A percentile compares a stretch with the other conserved stretches of the same genome.
These are phyloP conservation scores for Pantala flavescens DNA, from an alignment of 1,140 invertebrate species.

Conservation along the genomic window DNA sequence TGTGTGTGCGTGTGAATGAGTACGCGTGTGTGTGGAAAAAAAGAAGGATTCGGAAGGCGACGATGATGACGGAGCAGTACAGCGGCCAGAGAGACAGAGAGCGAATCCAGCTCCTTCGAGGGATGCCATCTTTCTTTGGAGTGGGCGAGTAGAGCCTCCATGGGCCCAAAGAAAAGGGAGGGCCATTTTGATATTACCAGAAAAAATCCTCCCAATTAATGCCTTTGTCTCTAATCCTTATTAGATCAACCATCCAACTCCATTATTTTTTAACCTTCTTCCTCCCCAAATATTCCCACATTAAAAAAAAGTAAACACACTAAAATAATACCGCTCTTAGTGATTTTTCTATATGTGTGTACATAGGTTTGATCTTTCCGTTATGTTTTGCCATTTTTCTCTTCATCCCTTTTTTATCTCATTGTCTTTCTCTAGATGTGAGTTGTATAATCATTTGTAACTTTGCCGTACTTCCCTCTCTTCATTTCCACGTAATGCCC, in stretches of 20 bases:
- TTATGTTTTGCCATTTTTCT: background rate
- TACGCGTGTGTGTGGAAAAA: background rate
- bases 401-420: background rate
- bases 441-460: too few species aligned
- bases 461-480: too few species aligned
- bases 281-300: background rate
- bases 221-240: too few species aligned
- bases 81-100: background rate
- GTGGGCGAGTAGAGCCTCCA: background rate
- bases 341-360: background rate
- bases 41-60: background rate
- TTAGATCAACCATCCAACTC: background rate
- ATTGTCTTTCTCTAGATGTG: background rate
- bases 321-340: background rate
- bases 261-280: background rate
- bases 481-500: too few species aligned
- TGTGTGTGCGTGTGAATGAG: background rate
- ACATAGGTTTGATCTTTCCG: background rate
- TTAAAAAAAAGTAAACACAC: conserved; percentile 7
- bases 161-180: background rate
- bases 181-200: conserved; percentile 3
- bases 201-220: background rate
- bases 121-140: background rate
- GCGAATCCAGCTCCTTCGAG: background rate
- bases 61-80: background rate